Conservation (phyloP, 1,140 invertebrate genomes). For the Zaprionus gabonicus region DNA sequence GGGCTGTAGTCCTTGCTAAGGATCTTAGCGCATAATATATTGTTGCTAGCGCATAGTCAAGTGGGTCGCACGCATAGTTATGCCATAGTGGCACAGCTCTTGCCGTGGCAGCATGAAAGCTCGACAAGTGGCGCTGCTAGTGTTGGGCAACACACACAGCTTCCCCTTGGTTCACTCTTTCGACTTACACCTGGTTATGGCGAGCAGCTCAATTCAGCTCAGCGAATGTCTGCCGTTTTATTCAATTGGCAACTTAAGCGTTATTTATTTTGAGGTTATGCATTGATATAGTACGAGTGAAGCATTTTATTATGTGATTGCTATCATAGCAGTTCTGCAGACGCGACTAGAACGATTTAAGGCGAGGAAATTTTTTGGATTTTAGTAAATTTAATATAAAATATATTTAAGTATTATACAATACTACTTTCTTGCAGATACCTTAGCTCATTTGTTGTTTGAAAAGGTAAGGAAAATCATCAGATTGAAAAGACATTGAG, state of each 20-base stretch:
- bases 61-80: slow-evolving; percentile 14
- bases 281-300: background rate
- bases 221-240: slow-evolving; percentile 1
- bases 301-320: background rate
- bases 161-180: too few species aligned
- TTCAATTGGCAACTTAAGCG: slow-evolving; percentile 5
- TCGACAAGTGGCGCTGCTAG: slow-evolving; percentile 4
- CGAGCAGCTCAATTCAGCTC: slow-evolving; percentile 2
- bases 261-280: slow-evolving; percentile 9
- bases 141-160: slow-evolving; percentile 1
- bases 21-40: slow-evolving; percentile 76
- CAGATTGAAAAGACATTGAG: too few species aligned
- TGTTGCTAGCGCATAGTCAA: slow-evolving; percentile 38
- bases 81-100: background rate
- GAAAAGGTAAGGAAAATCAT: too few species aligned
- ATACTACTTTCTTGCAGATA: too few species aligned
- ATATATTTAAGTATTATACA: too few species aligned
- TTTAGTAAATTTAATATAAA: too few species aligned
- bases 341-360: too few species aligned
- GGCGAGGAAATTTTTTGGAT: too few species aligned
- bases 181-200: background rate
- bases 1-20: slow-evolving; percentile 51
- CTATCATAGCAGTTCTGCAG: background rate
- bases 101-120: background rate
- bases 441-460: too few species aligned